A percentile compares a stretch with the other conserved stretches of the same genome.
phyloP scores from a whole-genome alignment of 1,140 invertebrate genomes.

The Acromyrmex charruanus region DNA sequence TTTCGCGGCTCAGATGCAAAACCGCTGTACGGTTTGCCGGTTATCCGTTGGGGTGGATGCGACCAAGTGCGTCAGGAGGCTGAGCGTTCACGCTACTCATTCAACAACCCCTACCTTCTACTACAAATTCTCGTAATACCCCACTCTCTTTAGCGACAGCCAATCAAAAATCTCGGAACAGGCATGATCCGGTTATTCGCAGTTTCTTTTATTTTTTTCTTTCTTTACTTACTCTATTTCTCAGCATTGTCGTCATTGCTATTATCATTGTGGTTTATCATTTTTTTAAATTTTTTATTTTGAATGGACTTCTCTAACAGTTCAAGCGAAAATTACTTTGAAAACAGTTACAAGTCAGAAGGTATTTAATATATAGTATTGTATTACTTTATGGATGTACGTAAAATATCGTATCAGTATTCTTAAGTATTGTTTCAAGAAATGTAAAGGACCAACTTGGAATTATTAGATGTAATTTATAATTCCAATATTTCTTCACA shows the following conservation, averaged over 20 bases:
- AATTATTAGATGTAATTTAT: neutral
- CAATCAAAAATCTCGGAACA: conserved; percentile 64
- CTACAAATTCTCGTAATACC: conserved; percentile 62
- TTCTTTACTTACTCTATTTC: conserved; percentile 36
- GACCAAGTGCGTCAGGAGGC: conserved; percentile 78
- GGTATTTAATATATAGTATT: neutral
- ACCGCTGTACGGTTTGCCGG: conserved; percentile 50
- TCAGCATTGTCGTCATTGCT: conserved; percentile 5
- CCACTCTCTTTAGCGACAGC: conserved; percentile 54
- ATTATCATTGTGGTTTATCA: neutral
- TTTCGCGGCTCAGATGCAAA: conserved; percentile 14
- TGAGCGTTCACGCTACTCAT: conserved; percentile 77
- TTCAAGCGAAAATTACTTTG: neutral
- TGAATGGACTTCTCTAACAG: neutral
- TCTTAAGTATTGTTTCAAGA: neutral
- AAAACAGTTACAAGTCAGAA: neutral
- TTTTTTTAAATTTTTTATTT: neutral
- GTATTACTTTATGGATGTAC: neutral
- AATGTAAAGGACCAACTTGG: neutral
- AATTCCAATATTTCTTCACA: neutral
- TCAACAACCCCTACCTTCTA: conserved; percentile 81
- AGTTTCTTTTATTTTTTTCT: neutral
- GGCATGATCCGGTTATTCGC: neutral
- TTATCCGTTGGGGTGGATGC: conserved; percentile 72
- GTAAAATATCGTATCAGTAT: neutral